Percentiles rank a stretch among this genome's conserved stretches.
These are phyloP conservation scores for Microchirus variegatus DNA, from an alignment of 2,797 vertebrate genomes.

Conservation along the genomic window DNA sequence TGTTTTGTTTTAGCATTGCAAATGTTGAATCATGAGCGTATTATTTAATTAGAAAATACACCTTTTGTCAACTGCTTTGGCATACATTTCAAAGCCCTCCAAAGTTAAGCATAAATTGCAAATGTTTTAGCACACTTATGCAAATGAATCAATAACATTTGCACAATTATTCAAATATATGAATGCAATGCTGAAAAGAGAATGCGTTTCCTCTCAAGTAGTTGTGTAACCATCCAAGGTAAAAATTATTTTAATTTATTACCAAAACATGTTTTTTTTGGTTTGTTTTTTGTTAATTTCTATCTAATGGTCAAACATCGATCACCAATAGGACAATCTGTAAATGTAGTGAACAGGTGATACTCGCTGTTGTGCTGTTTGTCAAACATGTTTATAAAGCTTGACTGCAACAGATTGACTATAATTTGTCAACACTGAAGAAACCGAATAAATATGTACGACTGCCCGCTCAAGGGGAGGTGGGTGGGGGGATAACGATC, in stretches of 20 bases:
- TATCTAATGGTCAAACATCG: too few species aligned
- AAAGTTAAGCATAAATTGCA: neutral
- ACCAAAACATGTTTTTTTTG: too few species aligned
- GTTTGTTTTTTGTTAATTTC: too few species aligned
- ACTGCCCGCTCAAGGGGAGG: neutral
- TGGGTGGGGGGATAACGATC: neutral
- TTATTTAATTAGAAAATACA: too few species aligned
- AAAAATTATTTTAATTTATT: too few species aligned
- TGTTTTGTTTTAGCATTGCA: too few species aligned
- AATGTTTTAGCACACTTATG: slow-evolving; percentile 4
- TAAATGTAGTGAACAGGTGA: slow-evolving; percentile 10
- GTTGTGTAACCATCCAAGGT: too few species aligned
- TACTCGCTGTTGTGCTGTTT: slow-evolving; percentile 7
- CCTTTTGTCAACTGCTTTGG: too few species aligned
- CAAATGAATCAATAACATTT: slow-evolving; percentile 16
- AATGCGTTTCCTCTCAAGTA: too few species aligned
- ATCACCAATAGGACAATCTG: slow-evolving; percentile 11
- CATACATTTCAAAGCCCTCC: too few species aligned
- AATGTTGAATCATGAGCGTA: too few species aligned
- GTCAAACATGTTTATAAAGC: neutral
- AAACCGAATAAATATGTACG: slow-evolving; percentile 9
- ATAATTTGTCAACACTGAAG: neutral
- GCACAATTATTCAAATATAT: slow-evolving; percentile 3
- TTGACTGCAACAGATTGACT: neutral
- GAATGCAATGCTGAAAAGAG: slow-evolving; percentile 1